Percentiles rank a stretch among this genome's conserved stretches.
phyloP scores from a whole-genome alignment of 2,888 invertebrate species.

The Pemphredon lugubris region DNA sequence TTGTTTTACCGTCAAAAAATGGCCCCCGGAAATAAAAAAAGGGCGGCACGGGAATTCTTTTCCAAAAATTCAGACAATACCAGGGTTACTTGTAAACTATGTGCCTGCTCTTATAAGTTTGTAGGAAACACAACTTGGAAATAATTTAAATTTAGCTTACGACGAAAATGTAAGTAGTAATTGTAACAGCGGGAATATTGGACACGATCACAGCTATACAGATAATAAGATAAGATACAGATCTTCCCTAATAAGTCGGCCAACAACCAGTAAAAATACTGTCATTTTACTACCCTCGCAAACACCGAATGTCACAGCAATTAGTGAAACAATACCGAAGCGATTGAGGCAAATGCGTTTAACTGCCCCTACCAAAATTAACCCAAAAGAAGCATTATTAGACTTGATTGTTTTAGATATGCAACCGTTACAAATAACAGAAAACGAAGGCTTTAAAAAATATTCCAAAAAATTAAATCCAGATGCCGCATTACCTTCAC shows the following conservation, averaged over 20 bases:
- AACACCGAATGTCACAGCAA: conserved; percentile 7
- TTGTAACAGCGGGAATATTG: conserved; percentile 4
- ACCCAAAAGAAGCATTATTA: too few relatives aligned
- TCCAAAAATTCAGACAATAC: conserved; percentile 5
- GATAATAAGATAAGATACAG: too few relatives aligned
- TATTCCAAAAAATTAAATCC: conserved; percentile 1
- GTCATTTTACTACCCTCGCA: conserved; percentile 1
- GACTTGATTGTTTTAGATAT: too few relatives aligned
- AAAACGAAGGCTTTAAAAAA: too few relatives aligned
- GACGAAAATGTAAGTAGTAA: conserved; percentile 7
- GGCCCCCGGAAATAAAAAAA: conserved; percentile 7
- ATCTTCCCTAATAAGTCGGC: conserved; percentile 2
- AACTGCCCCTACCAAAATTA: conserved; percentile 2
- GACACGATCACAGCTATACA: conserved; percentile 7
- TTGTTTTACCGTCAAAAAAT: conserved; percentile 3
- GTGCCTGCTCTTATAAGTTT: too few relatives aligned
- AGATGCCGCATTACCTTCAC: background rate
- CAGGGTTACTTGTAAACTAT: conserved; percentile 5
- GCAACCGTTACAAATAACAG: too few relatives aligned
- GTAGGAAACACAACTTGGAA: background rate
- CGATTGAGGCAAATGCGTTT: too few relatives aligned
- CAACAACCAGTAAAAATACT: conserved; percentile 1
- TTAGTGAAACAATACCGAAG: conserved; percentile 5
- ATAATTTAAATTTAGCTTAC: conserved; percentile 6
- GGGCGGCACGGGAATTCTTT: conserved; percentile 6